Evolutionary conservation across 2,113 vertebrate species (phyloP), one percentile per base, ranked within the genome.

Genomic region (Paramisgurnus dabryanus): DNA sequence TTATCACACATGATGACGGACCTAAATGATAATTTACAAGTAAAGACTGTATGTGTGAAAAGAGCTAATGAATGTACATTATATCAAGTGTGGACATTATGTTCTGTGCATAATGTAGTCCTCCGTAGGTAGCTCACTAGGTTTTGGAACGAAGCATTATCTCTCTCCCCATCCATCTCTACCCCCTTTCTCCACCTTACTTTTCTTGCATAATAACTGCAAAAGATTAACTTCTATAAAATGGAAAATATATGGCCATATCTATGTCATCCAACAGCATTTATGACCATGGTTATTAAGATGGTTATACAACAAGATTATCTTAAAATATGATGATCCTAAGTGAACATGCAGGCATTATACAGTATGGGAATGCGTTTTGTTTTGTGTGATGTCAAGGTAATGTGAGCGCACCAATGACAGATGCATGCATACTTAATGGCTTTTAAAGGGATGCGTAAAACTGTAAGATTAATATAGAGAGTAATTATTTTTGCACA

Each of bases 231-330:
- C 47, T 66, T 49, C 12, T 6, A 34, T 50, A 77, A 43, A 55
- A 61, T 58, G n/a, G 15, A 39, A 12, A 50, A 4, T 9, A 74
- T 43, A 74, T 43, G 17, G 13, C 65, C 9, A 34, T 70, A 22
- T 71, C 17, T 49, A 65, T 17, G 39, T 53, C 43, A 71, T 17
- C 47, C 45, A 45, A 47, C 55, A 53, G 43, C 45, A 7, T 43
- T 80, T 67, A 74, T 65, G 13, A 53, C n/a, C 15, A 67, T 43
- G 60, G 40, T 47, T 40, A 6, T 65, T 13, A 65, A 80, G 53
- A 58, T 81, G 84, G 67, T 89, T 90, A 90, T 68, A 80, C 85
- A 91, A 90, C 67, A 80, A 83, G 87, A 89, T 89, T 73, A 89
- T 88, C 84, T 86, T 85, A 17, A 81, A 82, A 67, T 63, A 58